phyloP scores from a whole-genome alignment of 2,888 invertebrate genomes.

The Polydesmus complanatus region DNA sequence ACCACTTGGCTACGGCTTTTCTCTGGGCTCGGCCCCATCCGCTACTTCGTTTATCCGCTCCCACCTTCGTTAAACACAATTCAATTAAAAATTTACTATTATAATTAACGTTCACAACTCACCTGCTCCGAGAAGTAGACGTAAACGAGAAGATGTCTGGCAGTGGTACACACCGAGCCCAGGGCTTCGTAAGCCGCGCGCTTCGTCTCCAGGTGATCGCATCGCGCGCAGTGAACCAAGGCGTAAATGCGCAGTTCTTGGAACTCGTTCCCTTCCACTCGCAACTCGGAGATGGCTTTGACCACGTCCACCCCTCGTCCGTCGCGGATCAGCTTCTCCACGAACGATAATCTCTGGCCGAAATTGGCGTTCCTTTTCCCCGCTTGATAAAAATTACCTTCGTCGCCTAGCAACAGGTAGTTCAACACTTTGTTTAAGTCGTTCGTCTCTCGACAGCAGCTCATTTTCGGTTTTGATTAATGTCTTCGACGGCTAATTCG shows the following conservation, averaged over 20 bases:
- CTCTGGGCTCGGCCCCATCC: conserved; percentile 51
- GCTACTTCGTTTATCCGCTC: too few species aligned
- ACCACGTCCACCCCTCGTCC: not conserved
- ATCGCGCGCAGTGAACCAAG: conserved; percentile 45
- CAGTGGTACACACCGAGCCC: conserved; percentile 43
- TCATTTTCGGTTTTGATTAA: too few species aligned
- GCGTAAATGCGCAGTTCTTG: conserved; percentile 45
- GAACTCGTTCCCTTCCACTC: not conserved
- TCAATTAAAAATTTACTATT: too few species aligned
- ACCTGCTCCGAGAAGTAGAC: conserved; percentile 43
- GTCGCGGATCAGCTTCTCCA: not conserved
- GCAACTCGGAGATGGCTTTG: not conserved
- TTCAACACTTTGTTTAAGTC: not conserved
- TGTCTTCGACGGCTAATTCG: too few species aligned
- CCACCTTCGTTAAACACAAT: too few species aligned
- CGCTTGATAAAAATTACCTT: conserved; percentile 1
- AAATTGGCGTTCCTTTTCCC: not conserved
- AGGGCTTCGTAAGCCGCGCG: conserved; percentile 41
- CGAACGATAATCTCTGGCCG: not conserved
- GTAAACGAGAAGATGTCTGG: conserved; percentile 50
- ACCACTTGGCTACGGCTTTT: conserved; percentile 49
- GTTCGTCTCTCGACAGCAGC: not conserved
- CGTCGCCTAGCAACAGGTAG: conserved; percentile 7
- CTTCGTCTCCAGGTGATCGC: conserved; percentile 35
- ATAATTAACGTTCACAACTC: too few species aligned